Evolutionary conservation across 2,113 vertebrate genomes (phyloP).

Genomic region (Xiphophorus maculatus): DNA sequence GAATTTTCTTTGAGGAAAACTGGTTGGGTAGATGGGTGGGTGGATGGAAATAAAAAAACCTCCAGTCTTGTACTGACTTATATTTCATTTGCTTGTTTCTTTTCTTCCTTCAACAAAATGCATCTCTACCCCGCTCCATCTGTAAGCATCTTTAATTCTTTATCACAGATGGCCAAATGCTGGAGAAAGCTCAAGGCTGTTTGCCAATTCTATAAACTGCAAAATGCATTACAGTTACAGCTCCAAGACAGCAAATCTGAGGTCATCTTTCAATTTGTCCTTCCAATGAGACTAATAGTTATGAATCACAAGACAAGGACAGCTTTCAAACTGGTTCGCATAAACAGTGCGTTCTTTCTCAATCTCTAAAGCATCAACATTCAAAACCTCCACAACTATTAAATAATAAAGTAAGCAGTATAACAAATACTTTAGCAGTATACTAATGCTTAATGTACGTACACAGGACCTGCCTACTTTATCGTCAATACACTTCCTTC

Average conservation of each 20-base stretch:
- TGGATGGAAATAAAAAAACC: background rate
- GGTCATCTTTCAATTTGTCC: conserved; percentile 27
- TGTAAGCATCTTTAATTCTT: conserved; percentile 10
- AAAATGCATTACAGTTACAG: conserved; percentile 21
- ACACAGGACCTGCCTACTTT: no score
- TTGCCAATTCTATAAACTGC: conserved; percentile 30
- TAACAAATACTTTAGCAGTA: background rate
- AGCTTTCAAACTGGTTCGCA: conserved; percentile 11
- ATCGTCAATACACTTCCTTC: no score
- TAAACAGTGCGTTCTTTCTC: background rate
- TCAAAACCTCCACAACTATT: background rate
- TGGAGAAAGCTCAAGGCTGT: conserved; percentile 1
- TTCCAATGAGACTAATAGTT: conserved; percentile 5
- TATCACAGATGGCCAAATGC: conserved; percentile 20
- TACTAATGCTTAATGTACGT: background rate
- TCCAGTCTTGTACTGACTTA: background rate
- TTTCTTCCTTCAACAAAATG: background rate
- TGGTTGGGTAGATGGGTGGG: background rate
- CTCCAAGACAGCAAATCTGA: conserved; percentile 21
- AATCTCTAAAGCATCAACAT: background rate
- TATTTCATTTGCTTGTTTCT: background rate
- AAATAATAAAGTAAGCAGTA: fast-evolving
- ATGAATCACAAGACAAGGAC: background rate
- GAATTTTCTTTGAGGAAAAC: background rate
- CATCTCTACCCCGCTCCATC: background rate